phyloP scores from a whole-genome alignment of 2,888 invertebrate genomes.

The Amorpha juglandis region DNA sequence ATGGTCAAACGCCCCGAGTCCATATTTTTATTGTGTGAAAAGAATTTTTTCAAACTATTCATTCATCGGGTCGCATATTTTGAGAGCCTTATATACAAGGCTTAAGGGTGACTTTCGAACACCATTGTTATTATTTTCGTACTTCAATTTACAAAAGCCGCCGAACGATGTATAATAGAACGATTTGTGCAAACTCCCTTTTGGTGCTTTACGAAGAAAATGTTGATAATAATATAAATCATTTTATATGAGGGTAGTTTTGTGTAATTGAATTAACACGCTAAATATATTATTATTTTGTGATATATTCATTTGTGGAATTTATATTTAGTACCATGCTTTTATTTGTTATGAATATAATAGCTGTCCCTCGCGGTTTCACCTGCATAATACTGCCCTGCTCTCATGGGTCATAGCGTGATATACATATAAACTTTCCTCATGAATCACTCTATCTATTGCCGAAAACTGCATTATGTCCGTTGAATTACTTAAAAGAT shows the following conservation, averaged over 20 bases:
- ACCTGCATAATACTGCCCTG: too few relatives aligned
- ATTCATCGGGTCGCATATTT: conserved; percentile 32
- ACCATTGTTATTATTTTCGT: neutral
- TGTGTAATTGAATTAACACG: conserved; percentile 35
- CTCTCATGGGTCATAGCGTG: too few relatives aligned
- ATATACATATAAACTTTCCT: too few relatives aligned
- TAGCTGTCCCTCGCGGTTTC: too few relatives aligned
- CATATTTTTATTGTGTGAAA: conserved; percentile 58
- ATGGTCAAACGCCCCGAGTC: conserved; percentile 63
- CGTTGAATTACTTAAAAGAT: too few relatives aligned
- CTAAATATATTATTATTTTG: conserved; percentile 17
- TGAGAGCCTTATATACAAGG: neutral
- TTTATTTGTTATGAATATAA: too few relatives aligned
- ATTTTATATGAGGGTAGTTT: conserved; percentile 27
- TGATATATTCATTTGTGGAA: neutral
- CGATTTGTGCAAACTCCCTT: conserved; percentile 43
- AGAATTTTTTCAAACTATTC: conserved; percentile 50
- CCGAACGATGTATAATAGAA: conserved; percentile 41
- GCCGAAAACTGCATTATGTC: too few relatives aligned
- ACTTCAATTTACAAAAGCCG: conserved; percentile 31
- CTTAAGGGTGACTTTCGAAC: conserved; percentile 33
- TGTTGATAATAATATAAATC: conserved; percentile 30
- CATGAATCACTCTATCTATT: too few relatives aligned
- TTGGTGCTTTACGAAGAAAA: conserved; percentile 31
- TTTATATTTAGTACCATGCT: neutral